Evolutionary conservation across 2,113 vertebrate species (phyloP), one percentile per base, ranked within the genome.

Genomic region (Chaetura pelagica): DNA sequence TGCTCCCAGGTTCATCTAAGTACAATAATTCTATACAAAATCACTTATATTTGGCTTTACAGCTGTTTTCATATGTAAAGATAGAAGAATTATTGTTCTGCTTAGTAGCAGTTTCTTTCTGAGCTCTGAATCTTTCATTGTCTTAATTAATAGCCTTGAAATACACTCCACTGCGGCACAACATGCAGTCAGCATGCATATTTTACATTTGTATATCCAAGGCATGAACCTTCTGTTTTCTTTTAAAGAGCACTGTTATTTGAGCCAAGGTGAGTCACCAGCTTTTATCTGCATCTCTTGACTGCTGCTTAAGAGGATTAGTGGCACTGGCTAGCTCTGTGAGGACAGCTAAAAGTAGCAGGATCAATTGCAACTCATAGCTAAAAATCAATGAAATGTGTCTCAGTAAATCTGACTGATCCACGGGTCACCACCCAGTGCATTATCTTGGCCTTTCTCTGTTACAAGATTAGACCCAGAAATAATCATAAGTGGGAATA

Each of bases 271-370:
- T 95, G 97, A 97, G 97, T 97, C 96, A 89, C 48, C 82, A 94
- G 96, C 95, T 98, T 97, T 98, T 98, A 98, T 98, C 98, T 97
- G 92, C 85, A 96, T 98, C 92, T 95, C 96, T 97, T 95, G 93
- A 93, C 97, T 97, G 97, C 95, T 96, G 94, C 93, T 97, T 98
- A 98, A 98, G 97, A 97, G 98, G 97, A 98, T 98, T 98, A 98
- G 93, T 76, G 87, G 95, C 95, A 94, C 93, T 92, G 94, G 92
- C 88, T 67, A 46, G 95, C 93, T 97, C 93, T 95, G 86, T 0
- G 58, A 96, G 95, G 92, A 94, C 92, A 96, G 97, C 91, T 96
- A 88, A 95, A 80, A 74, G 97, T 66, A 96, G 94, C 88, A 92
- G 93, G 95, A 98, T 88, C 97, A 98, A 98, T 96, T 95, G 95